A percentile compares a stretch with the other conserved stretches of the same genome.
Conservation (phyloP, 2,113 vertebrate species). For the Syngnathus typhle region DNA sequence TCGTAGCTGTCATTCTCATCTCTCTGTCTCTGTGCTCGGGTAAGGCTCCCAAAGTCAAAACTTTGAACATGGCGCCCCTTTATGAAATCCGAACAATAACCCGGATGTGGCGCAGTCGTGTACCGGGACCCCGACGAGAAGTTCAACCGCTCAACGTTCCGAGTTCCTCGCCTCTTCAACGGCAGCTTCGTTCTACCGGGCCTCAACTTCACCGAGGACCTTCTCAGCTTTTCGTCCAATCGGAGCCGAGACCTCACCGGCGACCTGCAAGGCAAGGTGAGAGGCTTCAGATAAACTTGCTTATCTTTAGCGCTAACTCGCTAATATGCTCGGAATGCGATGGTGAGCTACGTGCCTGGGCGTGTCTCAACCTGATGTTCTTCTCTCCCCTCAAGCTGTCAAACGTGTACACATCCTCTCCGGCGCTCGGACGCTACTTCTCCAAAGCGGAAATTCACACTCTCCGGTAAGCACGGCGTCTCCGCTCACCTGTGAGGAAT, state of each 20-base stretch:
- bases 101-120: constrained; percentile 29
- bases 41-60: constrained; percentile 19
- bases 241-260: constrained; percentile 19
- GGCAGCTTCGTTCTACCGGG: constrained; percentile 63
- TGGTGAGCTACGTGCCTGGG: not conserved
- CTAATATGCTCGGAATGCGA: not conserved
- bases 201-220: constrained; percentile 29
- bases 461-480: constrained; percentile 50
- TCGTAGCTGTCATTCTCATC: constrained; percentile 26
- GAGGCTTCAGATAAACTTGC: not conserved
- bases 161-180: constrained; percentile 42
- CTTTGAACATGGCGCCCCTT: no score
- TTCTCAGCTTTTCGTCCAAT: not conserved
- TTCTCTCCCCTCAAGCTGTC: constrained; percentile 40
- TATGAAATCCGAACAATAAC: not conserved
- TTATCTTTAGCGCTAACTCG: not conserved
- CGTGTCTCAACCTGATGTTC: constrained; percentile 20
- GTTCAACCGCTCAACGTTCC: constrained; percentile 52
- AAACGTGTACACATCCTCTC: constrained; percentile 56
- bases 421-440: constrained; percentile 69
- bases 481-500: no score
- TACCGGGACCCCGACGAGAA: constrained; percentile 57
- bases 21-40: constrained; percentile 46
- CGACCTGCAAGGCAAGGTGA: constrained; percentile 48
- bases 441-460: constrained; percentile 14